These are phyloP conservation scores for Ochlodes sylvanus DNA, from an alignment of 2,888 invertebrate genomes.

Conservation along the genomic window DNA sequence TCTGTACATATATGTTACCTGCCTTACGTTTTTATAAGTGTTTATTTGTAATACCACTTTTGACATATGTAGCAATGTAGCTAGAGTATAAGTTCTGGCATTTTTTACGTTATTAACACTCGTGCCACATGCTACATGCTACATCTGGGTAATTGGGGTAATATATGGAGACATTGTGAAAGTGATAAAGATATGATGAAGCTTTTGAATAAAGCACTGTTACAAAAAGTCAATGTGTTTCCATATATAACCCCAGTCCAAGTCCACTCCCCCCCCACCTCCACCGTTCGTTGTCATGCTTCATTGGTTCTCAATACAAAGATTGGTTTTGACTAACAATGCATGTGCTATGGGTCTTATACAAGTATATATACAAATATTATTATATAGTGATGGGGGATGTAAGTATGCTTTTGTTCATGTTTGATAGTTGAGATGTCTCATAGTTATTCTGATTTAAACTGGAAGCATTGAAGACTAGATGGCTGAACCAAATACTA, in stretches of 20 bases:
- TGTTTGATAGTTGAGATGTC: neutral
- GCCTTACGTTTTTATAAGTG: constrained; percentile 81
- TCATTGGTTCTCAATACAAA: constrained; percentile 38
- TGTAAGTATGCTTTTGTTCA: constrained; percentile 3
- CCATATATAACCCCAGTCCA: constrained; percentile 81
- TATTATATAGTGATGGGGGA: neutral
- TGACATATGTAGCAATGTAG: constrained; percentile 85
- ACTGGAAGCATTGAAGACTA: neutral
- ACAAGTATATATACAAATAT: neutral
- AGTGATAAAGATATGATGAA: constrained; percentile 85
- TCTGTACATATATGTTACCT: constrained; percentile 83
- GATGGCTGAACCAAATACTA: neutral
- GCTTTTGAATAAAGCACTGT: constrained; percentile 89
- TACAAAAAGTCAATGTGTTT: constrained; percentile 88
- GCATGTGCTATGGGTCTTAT: constrained; percentile 32
- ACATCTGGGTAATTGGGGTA: constrained; percentile 88
- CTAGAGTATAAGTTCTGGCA: constrained; percentile 76
- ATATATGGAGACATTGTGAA: constrained; percentile 89
- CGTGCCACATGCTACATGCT: constrained; percentile 84
- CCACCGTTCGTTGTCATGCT: constrained; percentile 49
- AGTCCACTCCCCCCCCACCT: constrained; percentile 64
- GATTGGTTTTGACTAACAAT: constrained; percentile 30
- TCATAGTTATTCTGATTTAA: neutral
- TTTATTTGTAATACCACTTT: constrained; percentile 86
- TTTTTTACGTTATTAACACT: constrained; percentile 75